Base-by-base conservation (phyloP, 1,140 invertebrate species). In the Himalopsyche phryganea region DNA sequence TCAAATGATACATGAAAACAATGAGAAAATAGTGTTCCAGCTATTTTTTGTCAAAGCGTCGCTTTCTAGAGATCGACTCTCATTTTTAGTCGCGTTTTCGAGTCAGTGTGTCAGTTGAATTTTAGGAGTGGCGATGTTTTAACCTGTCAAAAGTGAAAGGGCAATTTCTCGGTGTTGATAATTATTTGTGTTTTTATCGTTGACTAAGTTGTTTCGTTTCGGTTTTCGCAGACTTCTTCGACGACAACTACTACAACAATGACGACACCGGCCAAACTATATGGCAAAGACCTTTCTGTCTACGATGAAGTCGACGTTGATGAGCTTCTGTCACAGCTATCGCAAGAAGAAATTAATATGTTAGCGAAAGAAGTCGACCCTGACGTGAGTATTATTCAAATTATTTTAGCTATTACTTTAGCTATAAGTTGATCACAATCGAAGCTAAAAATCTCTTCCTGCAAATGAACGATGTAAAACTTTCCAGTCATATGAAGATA, bases 301-400 rank as follows among this genome's bases (percentile, higher is more conserved):
- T 97, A 96, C 72, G 94, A 96, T 70, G 94, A 97, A 73, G 86
- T 97, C 67, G 95, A 99, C 76, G 90, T 99, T 54, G 97, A 99
- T 73, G 91, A 94, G 66, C 79, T 99, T n/a, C 79, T 99, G 63
- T 82, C 90, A 35, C 93, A 98, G 70, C 82, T 99, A 42, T 91
- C 95, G 52, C 84, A 89, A 11, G 96, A 98, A 73, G 97, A 99
- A 80, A 87, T 99, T 46, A 95, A 95, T 67, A 92, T 98, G 74
- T 81, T 99, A 58, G 95, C 95, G 66, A 95, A 94, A 79, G 96
- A 99, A 85, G 95, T 98, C 58, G 97, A 99, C 83, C 96, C 97
- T 65, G 96, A 99, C 84, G 96, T 98, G 82, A 94, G 92, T 84
- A 69, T 28, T 3, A 28, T 28, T 28, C n/a, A n/a, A n/a, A n/a